These are phyloP conservation scores for Choristoneura fumiferana DNA, from an alignment of 1,140 invertebrate species.

Conservation along the genomic window DNA sequence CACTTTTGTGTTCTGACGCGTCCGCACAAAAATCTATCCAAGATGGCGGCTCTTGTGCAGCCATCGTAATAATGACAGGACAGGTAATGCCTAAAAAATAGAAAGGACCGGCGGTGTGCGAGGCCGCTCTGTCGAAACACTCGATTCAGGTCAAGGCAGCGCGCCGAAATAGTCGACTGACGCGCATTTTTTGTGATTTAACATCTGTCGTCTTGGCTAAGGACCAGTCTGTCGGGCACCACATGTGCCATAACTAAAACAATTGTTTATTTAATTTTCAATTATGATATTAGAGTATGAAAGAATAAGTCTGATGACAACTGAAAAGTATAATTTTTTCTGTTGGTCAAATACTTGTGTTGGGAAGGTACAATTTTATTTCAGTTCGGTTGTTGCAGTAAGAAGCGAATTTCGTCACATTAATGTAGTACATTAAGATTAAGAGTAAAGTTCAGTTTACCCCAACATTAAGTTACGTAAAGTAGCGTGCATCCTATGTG, in stretches of 20 bases:
- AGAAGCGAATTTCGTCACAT: conserved; percentile 7
- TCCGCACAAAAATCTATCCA: conserved; percentile 57
- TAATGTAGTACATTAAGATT: conserved; percentile 15
- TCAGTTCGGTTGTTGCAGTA: background rate
- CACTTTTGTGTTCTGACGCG: conserved; percentile 30
- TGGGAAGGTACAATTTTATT: too few species aligned
- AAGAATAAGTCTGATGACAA: too few species aligned
- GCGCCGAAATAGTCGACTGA: conserved; percentile 74
- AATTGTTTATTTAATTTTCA: too few species aligned
- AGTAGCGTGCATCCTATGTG: conserved; percentile 42
- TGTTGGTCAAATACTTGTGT: too few species aligned
- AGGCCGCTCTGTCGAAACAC: conserved; percentile 75
- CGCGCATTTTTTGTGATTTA: conserved; percentile 75
- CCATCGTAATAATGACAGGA: conserved; percentile 72
- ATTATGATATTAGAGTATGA: too few species aligned
- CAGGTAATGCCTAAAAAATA: conserved; percentile 78
- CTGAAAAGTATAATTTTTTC: too few species aligned
- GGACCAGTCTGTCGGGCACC: background rate
- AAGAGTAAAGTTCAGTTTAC: conserved; percentile 18
- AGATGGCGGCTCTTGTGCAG: conserved; percentile 63
- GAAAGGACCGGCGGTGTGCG: conserved; percentile 76
- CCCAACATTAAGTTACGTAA: conserved; percentile 53
- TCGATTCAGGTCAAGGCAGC: conserved; percentile 75
- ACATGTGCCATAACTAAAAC: too few species aligned
- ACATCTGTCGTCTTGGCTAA: conserved; percentile 58